Base-by-base conservation (phyloP, 2,113 vertebrate genomes). In the Patagioenas fasciata region DNA sequence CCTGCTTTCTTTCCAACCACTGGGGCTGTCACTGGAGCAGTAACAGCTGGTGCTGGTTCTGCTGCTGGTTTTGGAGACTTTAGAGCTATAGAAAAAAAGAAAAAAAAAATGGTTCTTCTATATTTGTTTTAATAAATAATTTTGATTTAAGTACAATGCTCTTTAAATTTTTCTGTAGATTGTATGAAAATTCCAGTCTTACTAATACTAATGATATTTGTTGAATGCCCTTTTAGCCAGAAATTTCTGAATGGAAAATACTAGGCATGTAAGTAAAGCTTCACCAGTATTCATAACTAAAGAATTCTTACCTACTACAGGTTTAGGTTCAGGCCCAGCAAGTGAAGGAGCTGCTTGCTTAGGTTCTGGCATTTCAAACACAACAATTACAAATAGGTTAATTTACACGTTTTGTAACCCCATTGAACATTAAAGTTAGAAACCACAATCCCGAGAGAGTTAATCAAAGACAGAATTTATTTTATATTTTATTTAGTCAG, bases 1-100 rank as follows among this genome's bases (percentile, higher is more conserved):
- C 99, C 99, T 99, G 99, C 98, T 96, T 98, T 98, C 98, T 98
- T 99, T 88, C 98, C 98, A 91, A 99, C 98, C 89, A 98, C 99
- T 64, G 99, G 99, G 65, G 97, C 85, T 64, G 98, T 98, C 71
- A 99, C 98, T 24, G 99, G 99, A 77, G 98, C 94, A 64, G 98
- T 88, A 36, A 97, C 94, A 73, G 97, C 89, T 6, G 97, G 92
- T 96, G 98, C 98, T 97, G 98, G 83, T 44, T 97, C 94, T 95
- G 94, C 97, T 62, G 96, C 61, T 57, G 97, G 95, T 93, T 97
- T 98, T 67, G 98, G 97, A 61, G 94, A 96, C 91, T 98, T 97
- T 51, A 98, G 67, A 90, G 97, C 98, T 98, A 91, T 58, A 88
- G 71, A 92, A 72, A 75, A 95, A 82, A 75, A 91, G 65, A 72